phyloP scores from a whole-genome alignment of 2,888 invertebrate genomes.

The Nymphalis polychloros region DNA sequence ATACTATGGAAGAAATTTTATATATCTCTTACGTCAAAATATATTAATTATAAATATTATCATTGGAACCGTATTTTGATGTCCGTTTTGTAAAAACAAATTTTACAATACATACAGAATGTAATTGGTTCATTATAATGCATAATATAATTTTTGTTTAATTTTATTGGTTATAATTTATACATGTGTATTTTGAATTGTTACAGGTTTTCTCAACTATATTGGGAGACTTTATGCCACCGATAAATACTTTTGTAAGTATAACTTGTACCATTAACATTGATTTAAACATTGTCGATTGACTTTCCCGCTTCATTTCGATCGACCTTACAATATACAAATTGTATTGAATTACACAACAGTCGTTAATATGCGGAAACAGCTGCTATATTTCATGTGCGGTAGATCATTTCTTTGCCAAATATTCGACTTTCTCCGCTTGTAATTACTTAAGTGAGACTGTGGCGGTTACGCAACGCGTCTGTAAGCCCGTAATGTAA shows the following conservation, averaged over 20 bases:
- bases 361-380: conserved; percentile 60
- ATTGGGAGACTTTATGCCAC: conserved; percentile 70
- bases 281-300: neutral
- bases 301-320: conserved; percentile 1
- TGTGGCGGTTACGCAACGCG: conserved; percentile 50
- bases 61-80: no score
- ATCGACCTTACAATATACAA: conserved; percentile 5
- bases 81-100: no score
- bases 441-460: conserved; percentile 61
- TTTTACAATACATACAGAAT: no score
- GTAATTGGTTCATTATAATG: no score
- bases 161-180: neutral
- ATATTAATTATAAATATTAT: no score
- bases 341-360: conserved; percentile 43
- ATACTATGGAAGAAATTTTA: no score
- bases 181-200: conserved; percentile 48
- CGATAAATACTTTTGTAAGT: conserved; percentile 63
- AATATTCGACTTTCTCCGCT: conserved; percentile 73
- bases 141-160: neutral
- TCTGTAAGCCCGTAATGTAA: conserved; percentile 53
- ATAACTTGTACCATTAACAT: conserved; percentile 26
- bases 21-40: no score
- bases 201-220: conserved; percentile 69
- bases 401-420: conserved; percentile 66
- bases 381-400: conserved; percentile 53